These are phyloP conservation scores for Anguilla anguilla DNA, from an alignment of 2,797 vertebrate species.

Conservation along the genomic window DNA sequence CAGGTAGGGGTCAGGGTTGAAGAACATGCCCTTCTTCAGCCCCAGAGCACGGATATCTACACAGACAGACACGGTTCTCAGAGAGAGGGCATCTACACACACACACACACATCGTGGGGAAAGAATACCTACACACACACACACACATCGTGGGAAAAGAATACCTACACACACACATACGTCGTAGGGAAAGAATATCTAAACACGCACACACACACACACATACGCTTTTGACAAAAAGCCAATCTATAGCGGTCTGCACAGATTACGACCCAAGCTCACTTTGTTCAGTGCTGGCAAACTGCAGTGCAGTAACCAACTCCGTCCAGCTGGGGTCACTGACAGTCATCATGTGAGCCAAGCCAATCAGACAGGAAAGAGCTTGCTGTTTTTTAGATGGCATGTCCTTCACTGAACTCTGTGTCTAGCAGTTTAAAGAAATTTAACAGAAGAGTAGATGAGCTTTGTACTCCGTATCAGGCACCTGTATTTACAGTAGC, in stretches of 20 bases:
- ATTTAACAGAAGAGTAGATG: not conserved
- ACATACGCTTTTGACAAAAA: not conserved
- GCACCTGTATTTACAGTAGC: not conserved
- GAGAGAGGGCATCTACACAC: not conserved
- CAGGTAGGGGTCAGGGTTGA: slow-evolving; percentile 97
- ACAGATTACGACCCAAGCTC: not conserved
- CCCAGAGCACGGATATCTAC: slow-evolving; percentile 87
- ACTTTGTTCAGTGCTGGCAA: not conserved
- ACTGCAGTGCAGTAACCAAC: not conserved
- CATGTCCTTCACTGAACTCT: not conserved
- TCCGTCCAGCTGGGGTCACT: not conserved
- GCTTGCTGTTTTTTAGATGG: not conserved
- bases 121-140: not conserved
- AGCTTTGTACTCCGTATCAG: not conserved
- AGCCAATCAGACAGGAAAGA: not conserved
- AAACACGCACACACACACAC: not conserved
- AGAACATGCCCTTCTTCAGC: slow-evolving; percentile 99
- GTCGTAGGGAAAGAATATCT: not conserved
- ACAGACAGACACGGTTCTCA: slow-evolving; percentile 43
- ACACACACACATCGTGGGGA: not conserved
- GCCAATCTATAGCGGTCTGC: too few relatives aligned
- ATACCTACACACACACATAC: not conserved
- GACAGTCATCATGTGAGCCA: not conserved
- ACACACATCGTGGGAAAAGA: not conserved
- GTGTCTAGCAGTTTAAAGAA: not conserved